Evolutionary conservation across 1,140 invertebrate species (phyloP), one percentile per base, ranked within the genome.

Genomic region (Wasmannia auropunctata): DNA sequence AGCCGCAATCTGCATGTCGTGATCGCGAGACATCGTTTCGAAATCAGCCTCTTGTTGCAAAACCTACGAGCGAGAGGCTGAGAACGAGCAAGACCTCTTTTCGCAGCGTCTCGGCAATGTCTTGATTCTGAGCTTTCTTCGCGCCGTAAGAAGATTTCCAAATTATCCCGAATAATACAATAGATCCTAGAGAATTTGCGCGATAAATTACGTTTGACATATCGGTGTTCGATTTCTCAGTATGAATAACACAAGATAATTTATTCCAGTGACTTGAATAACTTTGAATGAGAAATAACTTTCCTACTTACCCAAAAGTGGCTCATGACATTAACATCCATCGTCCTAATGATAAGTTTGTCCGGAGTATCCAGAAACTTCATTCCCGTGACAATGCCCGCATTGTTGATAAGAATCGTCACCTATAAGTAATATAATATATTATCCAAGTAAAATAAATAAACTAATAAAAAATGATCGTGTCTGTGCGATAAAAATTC

Each of bases 361-460:
- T 99, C 99, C 0, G 98, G 97, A 25, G 97, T 98, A 11, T 99
- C 97, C 63, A 99, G 94, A 51, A 99, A 96, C 75, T 96, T 96
- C 86, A 96, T 97, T 0, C 98, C 98, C 11, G 97, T 97, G 0
- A 98, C 98, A 34, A 99, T 97, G 8, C 98, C 99, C 28, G 99
- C 99, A 94, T 99, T 99, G 95, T 99, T 99, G 40, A 99, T 96
- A 14, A 99, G 95, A 85, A 99, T 97, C 19, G 97, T 97, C 7
- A 98, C 97, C 97, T 98, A 93, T 28, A 95, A 94, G 16, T 37
- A 51, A 25, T 16, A 19, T n/a, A 62, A 62, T 31, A 8, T 60
- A 63, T 34, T 14, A 34, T 10, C 6, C n/a, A 19, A 37, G 3
- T 34, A 34, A 31, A 8, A 62, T 34, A 63, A n/a, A 2, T 63